These are phyloP conservation scores for Capitella teleta DNA, from an alignment of 1,140 invertebrate species.

Conservation along the genomic window DNA sequence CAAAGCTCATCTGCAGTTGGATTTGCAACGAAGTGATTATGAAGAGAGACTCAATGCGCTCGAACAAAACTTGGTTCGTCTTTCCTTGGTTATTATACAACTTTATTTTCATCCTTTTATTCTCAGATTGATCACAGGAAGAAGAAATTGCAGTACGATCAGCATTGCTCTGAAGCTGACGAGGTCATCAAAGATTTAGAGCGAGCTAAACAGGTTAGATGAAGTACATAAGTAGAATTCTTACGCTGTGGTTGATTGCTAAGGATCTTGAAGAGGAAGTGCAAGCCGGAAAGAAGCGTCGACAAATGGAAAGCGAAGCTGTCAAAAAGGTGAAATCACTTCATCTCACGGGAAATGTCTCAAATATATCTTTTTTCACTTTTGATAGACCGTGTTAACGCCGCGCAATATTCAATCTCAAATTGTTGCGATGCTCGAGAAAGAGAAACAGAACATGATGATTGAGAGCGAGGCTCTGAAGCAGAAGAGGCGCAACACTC, in stretches of 20 bases:
- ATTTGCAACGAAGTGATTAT: constrained; percentile 20
- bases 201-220: constrained; percentile 30
- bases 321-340: constrained; percentile 29
- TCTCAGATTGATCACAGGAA: constrained; percentile 21
- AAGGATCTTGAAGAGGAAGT: constrained; percentile 32
- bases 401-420: constrained; percentile 10
- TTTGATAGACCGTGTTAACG: neutral
- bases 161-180: constrained; percentile 23
- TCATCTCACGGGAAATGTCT: too few species aligned
- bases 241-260: constrained; percentile 5
- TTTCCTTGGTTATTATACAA: neutral
- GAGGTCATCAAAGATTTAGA: constrained; percentile 24
- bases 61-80: constrained; percentile 21
- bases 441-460: constrained; percentile 18
- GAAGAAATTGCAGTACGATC: constrained; percentile 16
- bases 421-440: constrained; percentile 18
- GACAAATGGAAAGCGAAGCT: constrained; percentile 22
- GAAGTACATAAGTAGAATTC: neutral
- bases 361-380: too few species aligned
- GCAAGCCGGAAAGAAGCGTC: constrained; percentile 22
- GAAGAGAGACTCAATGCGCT: constrained; percentile 27
- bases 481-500: constrained; percentile 1
- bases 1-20: constrained; percentile 19
- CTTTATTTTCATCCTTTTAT: too few species aligned
- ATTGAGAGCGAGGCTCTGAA: constrained; percentile 15